Percentiles rank a stretch among this genome's conserved stretches.
Evolutionary conservation across 2,797 vertebrate species (phyloP).

Genomic region (Sphenopsis melanotis): DNA sequence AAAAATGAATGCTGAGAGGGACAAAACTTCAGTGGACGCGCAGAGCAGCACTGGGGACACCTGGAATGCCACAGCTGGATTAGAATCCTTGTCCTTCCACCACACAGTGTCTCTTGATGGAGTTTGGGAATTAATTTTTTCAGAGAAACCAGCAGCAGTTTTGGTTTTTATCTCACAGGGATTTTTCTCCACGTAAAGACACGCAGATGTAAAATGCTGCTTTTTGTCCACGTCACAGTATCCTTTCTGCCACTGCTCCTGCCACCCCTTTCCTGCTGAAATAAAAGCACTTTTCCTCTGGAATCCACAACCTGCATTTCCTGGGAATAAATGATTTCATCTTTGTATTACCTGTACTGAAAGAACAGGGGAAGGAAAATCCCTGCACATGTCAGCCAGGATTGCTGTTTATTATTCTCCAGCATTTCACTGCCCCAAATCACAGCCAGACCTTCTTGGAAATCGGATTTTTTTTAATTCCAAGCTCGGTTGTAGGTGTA

Average conservation of each 20-base stretch:
- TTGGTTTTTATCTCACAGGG: background rate
- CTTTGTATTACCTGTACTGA: background rate
- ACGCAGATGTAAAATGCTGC: background rate
- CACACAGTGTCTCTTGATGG: background rate
- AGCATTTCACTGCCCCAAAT: background rate
- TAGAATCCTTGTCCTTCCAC: background rate
- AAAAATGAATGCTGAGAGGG: background rate
- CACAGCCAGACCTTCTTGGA: background rate
- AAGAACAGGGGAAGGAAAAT: background rate
- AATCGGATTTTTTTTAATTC: rapidly evolving
- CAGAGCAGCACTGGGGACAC: background rate
- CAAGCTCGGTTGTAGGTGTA: background rate
- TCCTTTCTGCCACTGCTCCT: background rate
- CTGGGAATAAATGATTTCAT: background rate
- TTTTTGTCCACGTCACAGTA: background rate
- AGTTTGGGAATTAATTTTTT: background rate
- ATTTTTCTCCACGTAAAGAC: background rate
- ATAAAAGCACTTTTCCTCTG: background rate
- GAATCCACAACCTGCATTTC: background rate
- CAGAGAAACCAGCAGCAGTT: background rate
- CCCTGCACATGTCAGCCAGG: rapidly evolving
- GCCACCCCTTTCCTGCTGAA: background rate
- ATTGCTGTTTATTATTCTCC: background rate
- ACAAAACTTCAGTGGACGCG: rapidly evolving
- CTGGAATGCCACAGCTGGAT: background rate